Evolutionary conservation across 30 jellyfish, hydroid and myxozoan species (phyloP).

Genomic region (Aurelia sp.): DNA sequence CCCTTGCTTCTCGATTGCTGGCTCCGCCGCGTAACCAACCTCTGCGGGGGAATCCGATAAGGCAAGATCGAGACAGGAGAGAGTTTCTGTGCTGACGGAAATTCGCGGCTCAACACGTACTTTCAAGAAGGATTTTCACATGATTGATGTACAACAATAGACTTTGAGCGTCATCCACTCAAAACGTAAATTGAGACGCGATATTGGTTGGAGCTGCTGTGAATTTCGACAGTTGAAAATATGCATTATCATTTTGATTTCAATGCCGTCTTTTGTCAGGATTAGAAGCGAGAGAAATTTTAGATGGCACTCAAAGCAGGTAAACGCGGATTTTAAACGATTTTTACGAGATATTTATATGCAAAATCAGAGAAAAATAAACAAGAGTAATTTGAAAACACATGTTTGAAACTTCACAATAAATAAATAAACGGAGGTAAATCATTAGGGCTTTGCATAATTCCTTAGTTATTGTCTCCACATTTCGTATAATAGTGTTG

Average conservation of each 20-base stretch:
- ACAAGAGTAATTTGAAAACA: neutral
- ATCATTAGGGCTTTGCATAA: too few relatives aligned
- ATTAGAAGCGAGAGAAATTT: neutral
- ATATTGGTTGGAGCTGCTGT: conserved; percentile 14
- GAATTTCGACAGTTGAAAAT: conserved; percentile 4
- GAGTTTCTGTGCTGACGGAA: conserved; percentile 15
- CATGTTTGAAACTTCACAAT: neutral
- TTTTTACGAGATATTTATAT: neutral
- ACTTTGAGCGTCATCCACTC: conserved; percentile 46
- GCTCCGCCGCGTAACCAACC: too few relatives aligned
- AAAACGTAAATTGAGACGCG: neutral
- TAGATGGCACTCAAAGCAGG: neutral
- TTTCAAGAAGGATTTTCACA: conserved; percentile 32
- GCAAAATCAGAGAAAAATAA: neutral
- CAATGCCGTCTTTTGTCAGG: neutral
- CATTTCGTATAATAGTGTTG: neutral
- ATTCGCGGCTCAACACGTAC: conserved; percentile 38
- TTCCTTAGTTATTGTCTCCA: too few relatives aligned
- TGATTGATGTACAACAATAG: conserved; percentile 59
- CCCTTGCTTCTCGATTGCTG: too few relatives aligned
- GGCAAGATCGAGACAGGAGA: neutral
- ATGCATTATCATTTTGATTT: neutral
- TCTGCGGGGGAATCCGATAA: too few relatives aligned
- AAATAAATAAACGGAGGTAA: too few relatives aligned
- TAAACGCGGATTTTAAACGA: neutral